Evolutionary conservation across 2,113 vertebrate species (phyloP), one percentile per base, ranked within the genome.

Genomic region (Miniopterus natalensis): DNA sequence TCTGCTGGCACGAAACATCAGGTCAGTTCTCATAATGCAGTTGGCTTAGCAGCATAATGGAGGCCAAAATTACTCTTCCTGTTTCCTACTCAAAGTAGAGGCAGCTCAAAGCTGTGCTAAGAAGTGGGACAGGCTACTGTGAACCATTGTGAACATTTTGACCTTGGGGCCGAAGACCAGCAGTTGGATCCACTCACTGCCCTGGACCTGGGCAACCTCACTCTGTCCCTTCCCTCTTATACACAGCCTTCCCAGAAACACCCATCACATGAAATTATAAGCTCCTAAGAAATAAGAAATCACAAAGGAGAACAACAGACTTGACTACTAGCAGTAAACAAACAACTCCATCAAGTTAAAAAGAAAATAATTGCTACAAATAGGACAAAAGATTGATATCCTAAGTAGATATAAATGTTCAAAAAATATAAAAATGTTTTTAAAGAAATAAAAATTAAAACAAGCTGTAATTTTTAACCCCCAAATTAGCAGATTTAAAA

Each of bases 1-100:
- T 97, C 97, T 97, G 96, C 96, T 87, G 94, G 97, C 88, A 94
- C 96, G 98, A 97, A 97, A 53, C n/a, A 47, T 84, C 61, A 97
- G 97, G 97, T 92, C 57, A 96, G 90, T 98, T 98, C 98, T 96
- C 98, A 98, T 91, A 98, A 98, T 93, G 93, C 25, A 21, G 90
- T 92, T 98, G 81, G 59, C 97, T 98, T 97, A 97, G 95, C 79
- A 97, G 88, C 94, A 98, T 95, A 98, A 97, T 97, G 96, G 96
- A 97, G 96, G 96, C 97, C 96, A 96, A 92, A 97, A 97, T 96
- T 97, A 98, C 79, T 92, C 95, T 96, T 97, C 96, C 65, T 97
- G 90, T 17, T 95, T 75, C 18, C 63, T 94, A 90, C 23, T 88
- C 83, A 95, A 88, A 97, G 51, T 29, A 92, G 65, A 97, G 97